Conservation (phyloP, 2,113 vertebrate species). For the Prunella fulvescens region DNA sequence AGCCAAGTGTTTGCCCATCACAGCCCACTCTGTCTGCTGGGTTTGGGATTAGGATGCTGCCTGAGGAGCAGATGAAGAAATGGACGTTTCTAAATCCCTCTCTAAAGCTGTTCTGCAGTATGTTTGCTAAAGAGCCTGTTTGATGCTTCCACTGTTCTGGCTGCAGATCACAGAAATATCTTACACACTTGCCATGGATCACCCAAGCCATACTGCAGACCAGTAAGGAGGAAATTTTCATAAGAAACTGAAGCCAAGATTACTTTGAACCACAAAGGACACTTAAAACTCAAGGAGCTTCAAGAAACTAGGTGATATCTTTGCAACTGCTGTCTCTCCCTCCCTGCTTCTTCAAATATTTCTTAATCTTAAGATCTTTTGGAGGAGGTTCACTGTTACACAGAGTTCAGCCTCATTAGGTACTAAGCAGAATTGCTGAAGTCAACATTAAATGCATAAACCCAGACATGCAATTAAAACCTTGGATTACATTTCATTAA, state of each 20-base stretch:
- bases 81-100: background rate
- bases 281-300: background rate
- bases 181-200: fast-evolving
- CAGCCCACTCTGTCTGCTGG: background rate
- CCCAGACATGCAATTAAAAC: background rate
- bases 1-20: background rate
- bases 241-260: background rate
- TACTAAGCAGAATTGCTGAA: background rate
- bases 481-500: background rate
- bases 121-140: background rate
- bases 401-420: background rate
- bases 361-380: background rate
- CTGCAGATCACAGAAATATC: background rate
- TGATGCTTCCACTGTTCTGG: background rate
- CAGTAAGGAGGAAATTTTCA: background rate
- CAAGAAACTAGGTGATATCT: background rate
- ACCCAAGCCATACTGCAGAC: background rate
- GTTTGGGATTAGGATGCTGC: background rate
- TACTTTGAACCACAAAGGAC: background rate
- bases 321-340: background rate
- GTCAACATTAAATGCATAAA: background rate
- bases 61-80: background rate
- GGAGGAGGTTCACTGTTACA: background rate
- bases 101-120: background rate
- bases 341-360: background rate